phyloP scores from a whole-genome alignment of 2,888 invertebrate genomes.

The Xestia rhomboidea region DNA sequence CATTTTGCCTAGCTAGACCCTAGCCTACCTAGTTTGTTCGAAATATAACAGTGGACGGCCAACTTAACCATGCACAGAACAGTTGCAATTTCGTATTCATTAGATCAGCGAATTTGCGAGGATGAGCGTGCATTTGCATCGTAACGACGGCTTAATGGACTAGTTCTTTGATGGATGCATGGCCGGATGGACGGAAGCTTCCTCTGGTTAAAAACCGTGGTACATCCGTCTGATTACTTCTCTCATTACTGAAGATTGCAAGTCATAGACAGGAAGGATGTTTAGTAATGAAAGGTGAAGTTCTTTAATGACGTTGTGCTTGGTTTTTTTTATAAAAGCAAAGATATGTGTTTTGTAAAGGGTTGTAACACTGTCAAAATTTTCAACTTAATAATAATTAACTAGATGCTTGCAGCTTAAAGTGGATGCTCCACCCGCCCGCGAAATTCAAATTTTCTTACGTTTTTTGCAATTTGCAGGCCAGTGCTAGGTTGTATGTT shows the following conservation, averaged over 20 bases:
- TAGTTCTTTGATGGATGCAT: constrained; percentile 12
- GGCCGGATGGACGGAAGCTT: not conserved
- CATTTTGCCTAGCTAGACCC: not conserved
- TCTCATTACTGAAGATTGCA: constrained; percentile 27
- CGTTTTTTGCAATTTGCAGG: too few relatives aligned
- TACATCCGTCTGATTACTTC: constrained; percentile 29
- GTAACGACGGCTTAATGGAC: constrained; percentile 40
- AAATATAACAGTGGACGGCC: not conserved
- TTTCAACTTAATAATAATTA: too few relatives aligned
- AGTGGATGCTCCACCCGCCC: too few relatives aligned
- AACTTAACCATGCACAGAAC: constrained; percentile 1
- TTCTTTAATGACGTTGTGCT: not conserved
- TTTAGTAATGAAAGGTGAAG: not conserved
- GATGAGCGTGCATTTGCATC: constrained; percentile 49
- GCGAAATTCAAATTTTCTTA: too few relatives aligned
- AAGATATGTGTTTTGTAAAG: not conserved
- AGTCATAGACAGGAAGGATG: constrained; percentile 18
- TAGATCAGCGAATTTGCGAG: constrained; percentile 40
- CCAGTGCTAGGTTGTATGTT: too few relatives aligned
- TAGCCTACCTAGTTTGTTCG: too few relatives aligned
- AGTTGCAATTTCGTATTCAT: constrained; percentile 52
- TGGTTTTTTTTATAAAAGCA: too few relatives aligned
- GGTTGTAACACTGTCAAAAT: not conserved
- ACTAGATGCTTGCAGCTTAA: too few relatives aligned
- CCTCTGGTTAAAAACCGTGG: constrained; percentile 17